Evolutionary conservation across 2,797 vertebrate genomes (phyloP), one percentile per base, ranked within the genome.

Genomic region (Pangasius krempfi): DNA sequence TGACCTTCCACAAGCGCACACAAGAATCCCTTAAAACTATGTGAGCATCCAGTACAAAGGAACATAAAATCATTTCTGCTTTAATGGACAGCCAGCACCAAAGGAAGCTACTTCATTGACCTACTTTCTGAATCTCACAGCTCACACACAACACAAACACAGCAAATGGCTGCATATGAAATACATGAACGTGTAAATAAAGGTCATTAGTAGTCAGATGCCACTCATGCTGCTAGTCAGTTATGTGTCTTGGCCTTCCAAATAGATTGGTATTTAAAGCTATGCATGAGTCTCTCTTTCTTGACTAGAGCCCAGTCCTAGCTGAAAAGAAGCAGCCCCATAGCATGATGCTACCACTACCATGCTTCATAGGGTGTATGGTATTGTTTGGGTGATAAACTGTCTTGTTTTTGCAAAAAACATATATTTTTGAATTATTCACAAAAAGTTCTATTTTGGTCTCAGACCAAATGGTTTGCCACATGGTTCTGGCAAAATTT

Each of bases 81-180:
- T 52, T 54, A 85, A 70, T 85, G 83, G 83, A 52, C 83, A 85
- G 47, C 33, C 30, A 54, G 64, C 83, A 18, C 81, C 4, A 14
- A 83, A 3, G 60, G 60, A 8, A 62, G 37, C 40, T 37, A 27
- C 22, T 40, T 81, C 58, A 64, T 0, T 83, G 81, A 64, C 81
- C 60, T 64, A 83, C 47, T 54, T 85, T 70, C n/a, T 70, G n/a
- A 70, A 84, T 68, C 83, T 25, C 9, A 25, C 4, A 70, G 47
- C 18, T 85, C 47, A 68, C 47, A 52, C 40, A 50, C 44, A 50
- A 30, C 40, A 84, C n/a, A 52, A 68, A 52, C 44, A 68, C 20
- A 85, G 83, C 27, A 54, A 54, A 54, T 54, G 44, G 18, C 44
- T 37, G 16, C 44, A 30, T 50, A 68, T 68, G 62, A 84, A 20